Evolutionary conservation across 2,888 invertebrate genomes (phyloP), one percentile per base, ranked within the genome.

Genomic region (Dendrolimus houi): DNA sequence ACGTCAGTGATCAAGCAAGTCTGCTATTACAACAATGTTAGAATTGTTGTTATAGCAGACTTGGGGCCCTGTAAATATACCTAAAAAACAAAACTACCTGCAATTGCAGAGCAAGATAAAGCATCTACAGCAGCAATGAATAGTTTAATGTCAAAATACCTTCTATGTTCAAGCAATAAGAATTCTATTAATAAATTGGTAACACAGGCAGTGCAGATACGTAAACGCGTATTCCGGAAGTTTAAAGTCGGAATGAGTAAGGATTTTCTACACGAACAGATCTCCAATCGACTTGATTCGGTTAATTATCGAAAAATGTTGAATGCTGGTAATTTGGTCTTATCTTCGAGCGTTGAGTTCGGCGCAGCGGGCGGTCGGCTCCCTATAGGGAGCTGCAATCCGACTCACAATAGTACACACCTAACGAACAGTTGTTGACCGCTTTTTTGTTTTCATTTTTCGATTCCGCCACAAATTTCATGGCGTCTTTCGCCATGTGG

Each of bases 401-500:
- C 73, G 75, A 72, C 79, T 69, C 72, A 73, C 75, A 76, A 78
- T 75, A 77, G 47, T 47, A 47, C 47, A 74, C 74, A 72, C 73
- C 69, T 67, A 72, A 69, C 74, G 75, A 82, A 82, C 85, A 83
- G 81, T 83, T 84, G 83, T 71, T 71, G 71, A 70, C 74, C 71
- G 66, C 70, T 67, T 71, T 76, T 80, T 82, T 83, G 75, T 77
- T 79, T 77, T 71, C 68, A 60, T 74, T 75, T 72, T 75, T 72
- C 74, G 75, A 47, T 79, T 78, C 74, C 72, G 70, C 74, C 78
- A 80, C 85, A 84, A 83, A 82, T 74, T 80, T 77, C 72, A 79
- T 79, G 72, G 75, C 77, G 79, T 75, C 77, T 79, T 81, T 77
- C 76, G 70, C 77, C 84, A 84, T 85, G 78, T 82, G 82, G 74